Conservation (phyloP, 2,797 vertebrate species). For the Delichon dasypus region DNA sequence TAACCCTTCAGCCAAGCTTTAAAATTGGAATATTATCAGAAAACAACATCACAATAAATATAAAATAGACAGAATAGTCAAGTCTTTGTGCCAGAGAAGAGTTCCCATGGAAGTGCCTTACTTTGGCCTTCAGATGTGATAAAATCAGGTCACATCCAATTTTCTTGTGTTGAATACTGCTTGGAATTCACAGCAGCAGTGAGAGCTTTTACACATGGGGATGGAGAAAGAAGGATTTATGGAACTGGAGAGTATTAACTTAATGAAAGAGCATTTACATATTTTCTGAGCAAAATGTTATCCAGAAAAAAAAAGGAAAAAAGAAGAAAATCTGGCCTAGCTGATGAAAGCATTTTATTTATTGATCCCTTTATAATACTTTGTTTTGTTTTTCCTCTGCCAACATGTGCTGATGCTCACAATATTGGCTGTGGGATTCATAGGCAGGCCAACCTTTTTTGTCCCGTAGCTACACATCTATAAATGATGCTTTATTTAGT, state of each 20-base stretch:
- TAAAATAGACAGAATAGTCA: background rate
- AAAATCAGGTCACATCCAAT: background rate
- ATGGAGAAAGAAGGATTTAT: slow-evolving; percentile 39
- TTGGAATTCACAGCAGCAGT: slow-evolving; percentile 33
- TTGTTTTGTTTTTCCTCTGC: slow-evolving; percentile 19
- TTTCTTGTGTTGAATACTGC: slow-evolving; percentile 10
- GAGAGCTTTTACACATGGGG: slow-evolving; percentile 34
- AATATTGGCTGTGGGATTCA: background rate
- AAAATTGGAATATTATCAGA: background rate
- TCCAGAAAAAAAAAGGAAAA: background rate
- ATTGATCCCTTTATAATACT: slow-evolving; percentile 58
- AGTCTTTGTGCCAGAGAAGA: background rate
- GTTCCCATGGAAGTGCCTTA: background rate
- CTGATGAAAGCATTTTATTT: slow-evolving; percentile 65
- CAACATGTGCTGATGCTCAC: background rate
- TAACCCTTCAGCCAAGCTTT: background rate
- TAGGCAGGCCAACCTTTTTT: background rate
- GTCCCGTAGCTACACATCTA: background rate
- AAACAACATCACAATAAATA: background rate
- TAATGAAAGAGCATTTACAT: slow-evolving; percentile 69
- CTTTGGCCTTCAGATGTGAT: background rate
- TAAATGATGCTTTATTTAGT: background rate
- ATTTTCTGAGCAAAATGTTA: slow-evolving; percentile 47
- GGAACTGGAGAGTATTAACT: slow-evolving; percentile 56
- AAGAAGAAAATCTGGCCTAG: slow-evolving; percentile 2